Base-by-base conservation (phyloP, 2,797 vertebrate genomes). In the Acipenser ruthenus region DNA sequence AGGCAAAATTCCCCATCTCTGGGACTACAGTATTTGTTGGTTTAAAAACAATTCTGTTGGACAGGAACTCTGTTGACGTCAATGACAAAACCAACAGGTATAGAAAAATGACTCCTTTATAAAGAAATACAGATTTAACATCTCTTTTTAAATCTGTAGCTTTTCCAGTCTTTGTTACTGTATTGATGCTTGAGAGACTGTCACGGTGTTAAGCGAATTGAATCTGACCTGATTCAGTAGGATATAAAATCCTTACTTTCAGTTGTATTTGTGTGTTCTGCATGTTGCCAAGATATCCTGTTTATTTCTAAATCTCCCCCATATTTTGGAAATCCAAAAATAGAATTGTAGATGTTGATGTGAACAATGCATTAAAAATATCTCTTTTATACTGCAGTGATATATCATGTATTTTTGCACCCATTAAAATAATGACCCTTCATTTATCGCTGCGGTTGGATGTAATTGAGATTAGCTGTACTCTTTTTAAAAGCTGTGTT, bases 391-490 rank as follows among this genome's bases (percentile, higher is more conserved):
- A 53, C 10, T 13, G 23, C 48, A 52, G 10, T 1, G 4, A 18
- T 52, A 18, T 51, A 56, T 8, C 53, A 47, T 55, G 8, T 37
- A 56, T 64, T 37, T 65, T 23, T 55, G 7, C 18, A 55, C 8
- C 50, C 51, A n/a, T 65, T 53, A 65, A 56, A 65, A 56, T 56
- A 56, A 65, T 65, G 53, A 8, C 50, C 50, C 18, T 7, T 15
- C 12, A 58, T 58, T n/a, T 13, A 58, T 37, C 5, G 3, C 55
- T 6, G 8, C 15, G 55, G 7, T 58, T 6, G 8, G 50, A 53
- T 48, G 23, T 48, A 13, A 65, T n/a, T 48, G 52, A 12, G 55
- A 58, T 11, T 13, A 56, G 10, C 5, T 6, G 48, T 18, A 53
- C 51, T 6, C 51, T 11, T 55, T 18, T 55, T 56, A 48, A 65